Base-by-base conservation (phyloP, 2,113 vertebrate genomes). In the Callithrix jacchus region DNA sequence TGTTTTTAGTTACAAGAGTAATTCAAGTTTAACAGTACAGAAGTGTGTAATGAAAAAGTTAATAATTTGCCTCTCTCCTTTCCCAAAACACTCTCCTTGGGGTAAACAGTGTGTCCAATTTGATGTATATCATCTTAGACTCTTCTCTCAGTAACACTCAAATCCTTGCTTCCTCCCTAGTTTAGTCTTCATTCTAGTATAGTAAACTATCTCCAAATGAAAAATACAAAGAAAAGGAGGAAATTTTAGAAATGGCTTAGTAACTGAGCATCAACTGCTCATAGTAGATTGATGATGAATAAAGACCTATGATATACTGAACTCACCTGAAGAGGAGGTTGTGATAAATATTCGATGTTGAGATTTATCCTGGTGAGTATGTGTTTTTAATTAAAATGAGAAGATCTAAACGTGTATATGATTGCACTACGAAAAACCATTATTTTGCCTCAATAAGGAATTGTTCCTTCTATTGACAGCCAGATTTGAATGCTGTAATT, bases 221-320 rank as follows among this genome's bases (percentile, higher is more conserved):
- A 77, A 84, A 32, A 45, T 30, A 17, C 21, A 21, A 13, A 1
- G 37, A 23, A 5, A 8, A 42, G n/a, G 16, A n/a, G 17, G 16
- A 70, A 58, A 56, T 79, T 91, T 96, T 54, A 93, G 61, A 95
- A 91, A 77, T 79, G 74, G 49, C 47, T 61, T 45, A 20, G 17
- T 37, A 91, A 87, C 37, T 76, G 64, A 61, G 27, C 76, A 80
- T 66, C 35, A 91, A 25, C 49, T 93, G 21, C 37, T 90, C 4
- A n/a, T 58, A 32, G 52, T 68, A 87, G 76, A 89, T 12, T 54
- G 42, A 35, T 54, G 42, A 30, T 91, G 95, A 77, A 71, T 21
- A 61, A 74, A 84, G 27, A 54, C 12, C 17, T 40, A 82, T 8
- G 30, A 54, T 74, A 45, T 87, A 17, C 14, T 71, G 54, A 93